Conservation (phyloP, 2,113 vertebrate genomes). For the Oncorhynchus clarkii region DNA sequence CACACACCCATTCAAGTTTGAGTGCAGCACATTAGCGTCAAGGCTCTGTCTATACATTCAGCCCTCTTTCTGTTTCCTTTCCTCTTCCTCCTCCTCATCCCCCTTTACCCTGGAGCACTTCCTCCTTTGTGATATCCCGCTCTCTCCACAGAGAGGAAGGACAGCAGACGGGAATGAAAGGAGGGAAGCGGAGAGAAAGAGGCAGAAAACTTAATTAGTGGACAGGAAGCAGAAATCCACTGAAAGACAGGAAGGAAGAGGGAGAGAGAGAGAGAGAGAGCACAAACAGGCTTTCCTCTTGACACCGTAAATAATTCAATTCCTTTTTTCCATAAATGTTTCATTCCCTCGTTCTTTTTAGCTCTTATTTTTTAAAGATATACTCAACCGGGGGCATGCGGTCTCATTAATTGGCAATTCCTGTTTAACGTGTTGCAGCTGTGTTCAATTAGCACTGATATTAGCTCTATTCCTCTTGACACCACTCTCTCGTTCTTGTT, state of each 20-base stretch:
- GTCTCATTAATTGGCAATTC: slow-evolving; percentile 78
- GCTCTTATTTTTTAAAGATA: slow-evolving; percentile 34
- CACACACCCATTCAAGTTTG: background rate
- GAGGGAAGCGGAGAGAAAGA: slow-evolving; percentile 50
- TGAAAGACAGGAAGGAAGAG: background rate
- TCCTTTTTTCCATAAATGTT: background rate
- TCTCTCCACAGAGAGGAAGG: slow-evolving; percentile 23
- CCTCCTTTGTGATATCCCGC: slow-evolving; percentile 42
- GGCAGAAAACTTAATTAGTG: slow-evolving; percentile 59
- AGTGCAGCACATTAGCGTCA: background rate
- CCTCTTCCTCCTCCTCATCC: background rate
- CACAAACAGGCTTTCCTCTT: slow-evolving; percentile 43
- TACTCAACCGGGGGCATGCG: slow-evolving; percentile 42
- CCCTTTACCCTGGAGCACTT: slow-evolving; percentile 32
- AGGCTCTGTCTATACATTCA: background rate
- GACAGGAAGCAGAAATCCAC: background rate
- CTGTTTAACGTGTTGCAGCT: slow-evolving; percentile 76
- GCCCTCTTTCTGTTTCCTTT: background rate
- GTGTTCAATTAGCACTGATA: slow-evolving; percentile 73
- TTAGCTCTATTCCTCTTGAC: slow-evolving; percentile 34
- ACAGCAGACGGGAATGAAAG: slow-evolving; percentile 31
- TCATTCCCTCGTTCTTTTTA: background rate
- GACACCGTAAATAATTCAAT: slow-evolving; percentile 7
- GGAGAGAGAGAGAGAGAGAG: background rate
- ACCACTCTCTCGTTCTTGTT: background rate